A percentile compares a stretch with the other conserved stretches of the same genome.
These are phyloP conservation scores for Hermetia illucens DNA, from an alignment of 1,140 invertebrate genomes.

Conservation along the genomic window DNA sequence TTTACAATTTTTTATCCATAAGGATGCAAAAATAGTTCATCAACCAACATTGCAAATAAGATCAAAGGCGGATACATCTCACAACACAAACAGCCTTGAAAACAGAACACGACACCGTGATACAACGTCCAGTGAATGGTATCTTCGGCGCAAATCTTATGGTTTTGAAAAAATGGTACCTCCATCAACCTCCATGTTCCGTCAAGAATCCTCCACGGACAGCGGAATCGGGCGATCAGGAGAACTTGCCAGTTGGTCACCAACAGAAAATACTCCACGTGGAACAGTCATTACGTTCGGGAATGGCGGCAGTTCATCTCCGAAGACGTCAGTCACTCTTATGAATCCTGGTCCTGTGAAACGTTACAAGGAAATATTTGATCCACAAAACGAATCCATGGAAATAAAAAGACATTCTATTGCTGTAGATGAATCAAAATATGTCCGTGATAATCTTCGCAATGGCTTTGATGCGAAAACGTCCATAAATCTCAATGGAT, in stretches of 20 bases:
- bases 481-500: slow-evolving; percentile 18
- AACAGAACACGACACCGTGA: slow-evolving; percentile 30
- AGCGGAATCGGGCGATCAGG: slow-evolving; percentile 54
- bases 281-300: slow-evolving; percentile 24
- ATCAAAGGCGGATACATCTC: slow-evolving; percentile 21
- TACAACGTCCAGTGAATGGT: slow-evolving; percentile 43
- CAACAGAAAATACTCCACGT: slow-evolving; percentile 12
- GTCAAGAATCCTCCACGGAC: slow-evolving; percentile 52
- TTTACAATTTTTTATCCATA: no score
- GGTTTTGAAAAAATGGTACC: slow-evolving; percentile 52
- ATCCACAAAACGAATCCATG: slow-evolving; percentile 15
- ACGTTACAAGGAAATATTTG: no score
- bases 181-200: slow-evolving; percentile 31
- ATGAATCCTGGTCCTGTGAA: no score
- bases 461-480: slow-evolving; percentile 10
- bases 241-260: slow-evolving; percentile 40
- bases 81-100: slow-evolving; percentile 40
- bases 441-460: slow-evolving; percentile 22
- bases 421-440: slow-evolving; percentile 39
- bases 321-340: not conserved
- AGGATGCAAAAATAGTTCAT: slow-evolving; percentile 12
- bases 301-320: slow-evolving; percentile 4
- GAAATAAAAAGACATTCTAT: slow-evolving; percentile 40
- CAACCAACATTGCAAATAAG: slow-evolving; percentile 5
- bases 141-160: slow-evolving; percentile 52